Base-by-base conservation (phyloP, 2,888 invertebrate genomes). In the Euclidia mi region DNA sequence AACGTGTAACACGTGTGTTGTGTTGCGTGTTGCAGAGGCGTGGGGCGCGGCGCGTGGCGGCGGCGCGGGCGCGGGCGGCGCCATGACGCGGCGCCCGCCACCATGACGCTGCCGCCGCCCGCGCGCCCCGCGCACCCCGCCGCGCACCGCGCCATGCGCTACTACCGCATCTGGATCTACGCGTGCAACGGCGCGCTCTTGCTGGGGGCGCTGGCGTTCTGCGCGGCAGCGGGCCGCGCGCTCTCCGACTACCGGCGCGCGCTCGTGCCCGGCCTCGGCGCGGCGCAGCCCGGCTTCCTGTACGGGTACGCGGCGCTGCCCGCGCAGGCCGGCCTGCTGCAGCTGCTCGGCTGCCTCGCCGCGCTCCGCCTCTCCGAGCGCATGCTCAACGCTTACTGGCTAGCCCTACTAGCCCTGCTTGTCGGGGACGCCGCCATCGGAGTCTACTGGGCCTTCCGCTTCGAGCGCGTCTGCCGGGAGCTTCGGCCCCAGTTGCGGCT, bases 81-180 rank as follows among this genome's bases (percentile, higher is more conserved):
- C 93, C 87, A 92, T 87, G 91, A 92, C 91, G 84, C 94, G 93
- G 95, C 95, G 91, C 95, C 92, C 91, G 91, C 90, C 89, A 91
- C 95, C 85, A 94, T 95, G 95, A 95, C 95, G 91, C 95, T 89
- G 94, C 94, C 92, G 95, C 94, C 95, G 95, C 90, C 94, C 92
- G 90, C 95, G 90, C 91, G 84, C 82, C 85, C 88, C 87, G 94
- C 94, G 84, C 94, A 94, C 88, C 91, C 92, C 82, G 90, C 92
- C 89, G 95, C 95, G 90, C 95, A 95, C 82, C 95, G 95, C 95
- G 95, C 95, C 88, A 95, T 96, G 92, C 95, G 97, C 95, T 97
- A 97, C 95, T 97, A 97, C 94, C 97, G 98, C 94, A 96, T 98
- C 91, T 98, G 98, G 98, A 98, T 98, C 90, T 98, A 98, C 96